phyloP scores from a whole-genome alignment of 1,140 invertebrate species.

The Vollenhovia emeryi region DNA sequence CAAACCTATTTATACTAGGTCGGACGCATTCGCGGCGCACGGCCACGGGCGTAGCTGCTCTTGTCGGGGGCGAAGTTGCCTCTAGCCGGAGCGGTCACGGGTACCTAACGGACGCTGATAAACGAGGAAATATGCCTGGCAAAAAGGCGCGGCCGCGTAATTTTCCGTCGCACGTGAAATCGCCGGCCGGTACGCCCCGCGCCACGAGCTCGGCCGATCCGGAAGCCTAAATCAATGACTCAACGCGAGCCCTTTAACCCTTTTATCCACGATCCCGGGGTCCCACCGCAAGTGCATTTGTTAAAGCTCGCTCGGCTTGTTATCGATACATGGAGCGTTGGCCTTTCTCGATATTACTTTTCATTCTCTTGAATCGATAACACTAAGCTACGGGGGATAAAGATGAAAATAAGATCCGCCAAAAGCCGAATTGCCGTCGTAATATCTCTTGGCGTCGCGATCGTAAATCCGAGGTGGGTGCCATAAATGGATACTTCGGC shows the following conservation, averaged over 20 bases:
- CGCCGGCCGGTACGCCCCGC: background rate
- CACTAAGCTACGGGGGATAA: background rate
- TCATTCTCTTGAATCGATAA: background rate
- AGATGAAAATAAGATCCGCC: slow-evolving; percentile 11
- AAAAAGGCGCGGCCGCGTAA: slow-evolving; percentile 38
- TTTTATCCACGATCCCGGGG: background rate
- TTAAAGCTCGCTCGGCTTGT: background rate
- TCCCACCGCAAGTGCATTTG: background rate
- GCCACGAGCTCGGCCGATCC: background rate
- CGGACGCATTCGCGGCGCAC: slow-evolving; percentile 76
- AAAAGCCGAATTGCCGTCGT: slow-evolving; percentile 22
- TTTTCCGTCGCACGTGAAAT: slow-evolving; percentile 39
- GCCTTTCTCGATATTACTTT: background rate
- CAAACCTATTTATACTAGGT: slow-evolving; percentile 83
- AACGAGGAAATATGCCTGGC: slow-evolving; percentile 60
- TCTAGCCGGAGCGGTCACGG: slow-evolving; percentile 34
- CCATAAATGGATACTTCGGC: slow-evolving; percentile 7
- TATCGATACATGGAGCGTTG: background rate
- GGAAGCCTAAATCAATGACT: background rate
- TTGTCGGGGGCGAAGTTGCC: slow-evolving; percentile 46
- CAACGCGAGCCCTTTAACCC: background rate
- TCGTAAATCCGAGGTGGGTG: slow-evolving; percentile 29
- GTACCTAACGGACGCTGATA: slow-evolving; percentile 64
- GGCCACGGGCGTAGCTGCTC: slow-evolving; percentile 62
- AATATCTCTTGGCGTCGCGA: slow-evolving; percentile 21